phyloP scores from a whole-genome alignment of 2,113 vertebrate species.

The Cyanoderma ruficeps region DNA sequence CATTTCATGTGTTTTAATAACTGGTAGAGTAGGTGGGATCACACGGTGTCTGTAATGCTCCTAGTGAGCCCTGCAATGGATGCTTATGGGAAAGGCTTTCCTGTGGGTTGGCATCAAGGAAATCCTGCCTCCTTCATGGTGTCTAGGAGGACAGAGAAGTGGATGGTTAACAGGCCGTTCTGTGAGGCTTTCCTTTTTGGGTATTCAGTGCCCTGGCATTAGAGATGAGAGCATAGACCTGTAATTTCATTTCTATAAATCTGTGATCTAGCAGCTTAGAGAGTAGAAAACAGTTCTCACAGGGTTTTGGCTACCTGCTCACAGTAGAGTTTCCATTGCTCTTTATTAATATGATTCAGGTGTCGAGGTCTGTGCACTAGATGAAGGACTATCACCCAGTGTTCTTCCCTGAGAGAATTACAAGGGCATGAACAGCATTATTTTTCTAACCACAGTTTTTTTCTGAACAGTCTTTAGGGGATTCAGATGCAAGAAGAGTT shows the following conservation, averaged over 20 bases:
- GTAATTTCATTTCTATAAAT: not conserved
- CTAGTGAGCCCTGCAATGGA: not conserved
- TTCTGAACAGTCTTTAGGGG: conserved; percentile 56
- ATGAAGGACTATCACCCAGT: not conserved
- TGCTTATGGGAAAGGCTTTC: not conserved
- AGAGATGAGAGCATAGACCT: not conserved
- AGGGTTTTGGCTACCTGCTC: not conserved
- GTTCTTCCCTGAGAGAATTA: not conserved
- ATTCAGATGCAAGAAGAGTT: conserved; percentile 51
- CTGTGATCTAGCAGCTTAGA: not conserved
- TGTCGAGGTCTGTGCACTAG: not conserved
- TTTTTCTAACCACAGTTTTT: not conserved
- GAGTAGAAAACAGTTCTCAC: not conserved
- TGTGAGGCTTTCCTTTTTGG: not conserved
- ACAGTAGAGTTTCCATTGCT: not conserved
- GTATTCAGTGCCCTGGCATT: not conserved
- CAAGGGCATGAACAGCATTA: not conserved
- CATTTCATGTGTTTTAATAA: not conserved
- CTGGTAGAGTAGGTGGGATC: not conserved
- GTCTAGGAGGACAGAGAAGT: not conserved
- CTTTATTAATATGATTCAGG: not conserved
- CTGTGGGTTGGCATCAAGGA: not conserved
- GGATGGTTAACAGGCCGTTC: not conserved
- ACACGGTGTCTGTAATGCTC: not conserved
- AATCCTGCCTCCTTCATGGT: not conserved